Percentiles rank a stretch among this genome's conserved stretches.
phyloP scores from a whole-genome alignment of 37 sponge, comb jelly and placozoan genomes.

The Agelas oroides region DNA sequence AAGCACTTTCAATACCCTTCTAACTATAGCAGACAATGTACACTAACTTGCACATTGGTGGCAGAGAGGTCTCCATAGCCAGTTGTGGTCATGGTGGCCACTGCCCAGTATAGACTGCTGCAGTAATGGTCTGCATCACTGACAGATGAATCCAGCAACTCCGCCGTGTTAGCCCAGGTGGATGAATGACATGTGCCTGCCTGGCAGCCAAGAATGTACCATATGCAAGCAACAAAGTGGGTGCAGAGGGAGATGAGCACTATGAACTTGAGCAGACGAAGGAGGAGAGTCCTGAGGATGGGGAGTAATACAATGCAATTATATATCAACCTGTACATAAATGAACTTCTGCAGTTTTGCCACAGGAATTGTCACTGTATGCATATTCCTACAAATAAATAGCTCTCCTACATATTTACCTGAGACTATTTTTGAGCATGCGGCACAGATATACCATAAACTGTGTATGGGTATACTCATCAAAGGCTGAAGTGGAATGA shows the following conservation, averaged over 20 bases:
- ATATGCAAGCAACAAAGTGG: conserved; percentile 79
- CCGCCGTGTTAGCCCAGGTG: conserved; percentile 61
- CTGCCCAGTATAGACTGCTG: conserved; percentile 81
- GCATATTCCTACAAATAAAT: too few species aligned
- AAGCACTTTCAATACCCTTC: too few species aligned
- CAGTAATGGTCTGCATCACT: conserved; percentile 54
- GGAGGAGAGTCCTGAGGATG: conserved; percentile 54
- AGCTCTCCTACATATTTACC: too few species aligned
- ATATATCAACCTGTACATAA: too few species aligned
- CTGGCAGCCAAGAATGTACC: conserved; percentile 81
- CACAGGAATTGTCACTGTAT: too few species aligned
- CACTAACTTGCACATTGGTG: conserved; percentile 32
- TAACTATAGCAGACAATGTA: too few species aligned
- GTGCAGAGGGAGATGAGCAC: conserved; percentile 66
- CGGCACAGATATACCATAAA: too few species aligned
- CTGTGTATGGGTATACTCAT: too few species aligned
- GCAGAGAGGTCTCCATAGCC: conserved; percentile 55
- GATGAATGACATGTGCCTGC: conserved; percentile 34
- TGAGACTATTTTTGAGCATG: too few species aligned
- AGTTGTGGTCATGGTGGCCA: conserved; percentile 87
- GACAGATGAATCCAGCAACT: neutral
- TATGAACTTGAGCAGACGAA: conserved; percentile 70
- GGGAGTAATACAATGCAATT: neutral
- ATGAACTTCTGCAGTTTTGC: too few species aligned
- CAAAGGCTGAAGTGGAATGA: too few species aligned